phyloP scores from a whole-genome alignment of 1,140 invertebrate species.

The Apis mellifera region Amel_HAv3.1 CM009943.2:5562501-5563000 shows the following conservation, averaged over 20 bases:
- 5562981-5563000: constrained; percentile 16
- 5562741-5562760: too few species aligned
- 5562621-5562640: constrained; percentile 11
- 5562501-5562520: too few species aligned
- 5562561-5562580: neutral
- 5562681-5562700: neutral
- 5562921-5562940: neutral
- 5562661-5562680: constrained; percentile 13
- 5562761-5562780: neutral
- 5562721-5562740: constrained; percentile 15
- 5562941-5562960: constrained; percentile 1
- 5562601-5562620: constrained; percentile 36
- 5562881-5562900: too few species aligned
- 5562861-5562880: neutral
- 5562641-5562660: constrained; percentile 37
- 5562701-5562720: neutral
- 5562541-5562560: neutral
- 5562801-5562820: neutral
- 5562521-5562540: neutral
- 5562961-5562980: neutral
- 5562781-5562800: neutral
- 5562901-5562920: neutral
- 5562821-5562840: constrained; percentile 21
- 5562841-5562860: neutral
- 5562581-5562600: constrained; percentile 9